Evolutionary conservation across 2,797 vertebrate genomes (phyloP).

Genomic region (Crenuchus spilurus): DNA sequence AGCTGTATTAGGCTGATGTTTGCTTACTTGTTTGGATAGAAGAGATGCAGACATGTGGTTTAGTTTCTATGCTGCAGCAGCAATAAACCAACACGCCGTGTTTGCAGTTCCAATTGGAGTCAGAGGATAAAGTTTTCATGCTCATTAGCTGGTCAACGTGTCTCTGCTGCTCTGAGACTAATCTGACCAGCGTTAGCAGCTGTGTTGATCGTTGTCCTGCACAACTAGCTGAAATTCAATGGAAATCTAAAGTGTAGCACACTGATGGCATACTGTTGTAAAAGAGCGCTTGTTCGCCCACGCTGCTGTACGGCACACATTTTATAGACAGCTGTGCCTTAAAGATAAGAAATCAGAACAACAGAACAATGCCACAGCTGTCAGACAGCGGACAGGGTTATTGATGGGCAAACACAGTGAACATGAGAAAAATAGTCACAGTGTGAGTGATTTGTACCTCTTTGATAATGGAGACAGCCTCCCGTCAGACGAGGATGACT

Average conservation of each 20-base stretch:
- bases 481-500: slow-evolving; percentile 20
- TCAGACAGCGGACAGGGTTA: background rate
- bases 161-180: too few relatives aligned
- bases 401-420: background rate
- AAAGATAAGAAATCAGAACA: slow-evolving; percentile 26
- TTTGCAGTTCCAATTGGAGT: too few relatives aligned
- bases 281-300: background rate
- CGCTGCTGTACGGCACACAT: background rate
- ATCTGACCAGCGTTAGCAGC: too few relatives aligned
- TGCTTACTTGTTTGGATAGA: background rate
- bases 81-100: slow-evolving; percentile 14
- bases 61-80: slow-evolving; percentile 37
- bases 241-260: too few relatives aligned
- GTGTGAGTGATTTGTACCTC: slow-evolving; percentile 42
- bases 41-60: background rate
- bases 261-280: background rate
- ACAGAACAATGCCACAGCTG: background rate
- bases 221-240: too few relatives aligned
- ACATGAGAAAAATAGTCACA: background rate
- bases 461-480: slow-evolving; percentile 33
- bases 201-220: too few relatives aligned
- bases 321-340: slow-evolving; percentile 21
- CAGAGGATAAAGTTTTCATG: background rate
- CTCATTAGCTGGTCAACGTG: too few relatives aligned
- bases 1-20: too few relatives aligned